These are phyloP conservation scores for Nycteola revayana DNA, from an alignment of 2,888 invertebrate species.

Conservation along the genomic window DNA sequence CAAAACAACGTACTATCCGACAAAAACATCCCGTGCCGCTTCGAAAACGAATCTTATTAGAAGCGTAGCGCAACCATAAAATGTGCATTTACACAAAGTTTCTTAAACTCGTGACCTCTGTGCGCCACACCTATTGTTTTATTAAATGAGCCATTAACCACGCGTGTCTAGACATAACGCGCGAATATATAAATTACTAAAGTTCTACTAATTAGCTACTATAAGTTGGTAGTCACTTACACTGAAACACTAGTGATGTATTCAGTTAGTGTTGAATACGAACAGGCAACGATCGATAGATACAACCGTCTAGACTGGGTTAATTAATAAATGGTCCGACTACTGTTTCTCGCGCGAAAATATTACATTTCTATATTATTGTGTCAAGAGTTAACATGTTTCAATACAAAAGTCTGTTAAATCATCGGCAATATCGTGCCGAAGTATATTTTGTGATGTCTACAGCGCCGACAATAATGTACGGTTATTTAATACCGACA, in stretches of 20 bases:
- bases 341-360: constrained; percentile 40
- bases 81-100: constrained; percentile 26
- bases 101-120: constrained; percentile 38
- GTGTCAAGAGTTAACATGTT: constrained; percentile 27
- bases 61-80: constrained; percentile 22
- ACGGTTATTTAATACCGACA: constrained; percentile 25
- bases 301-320: constrained; percentile 49
- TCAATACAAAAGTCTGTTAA: constrained; percentile 26
- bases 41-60: constrained; percentile 11
- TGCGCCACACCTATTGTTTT: constrained; percentile 52
- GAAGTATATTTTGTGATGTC: constrained; percentile 14
- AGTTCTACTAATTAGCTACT: constrained; percentile 61
- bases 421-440: constrained; percentile 17
- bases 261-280: constrained; percentile 40
- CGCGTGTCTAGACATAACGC: constrained; percentile 61
- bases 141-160: constrained; percentile 57
- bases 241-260: constrained; percentile 44
- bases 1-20: too few species aligned
- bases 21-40: constrained; percentile 3
- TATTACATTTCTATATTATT: constrained; percentile 35
- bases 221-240: constrained; percentile 52
- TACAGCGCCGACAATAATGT: constrained; percentile 23
- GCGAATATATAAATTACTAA: constrained; percentile 68
- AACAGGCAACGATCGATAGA: constrained; percentile 39
- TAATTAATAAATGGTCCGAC: constrained; percentile 53